Conservation (phyloP, 92 coral and sea anemone species). For the Metridium senile region DNA sequence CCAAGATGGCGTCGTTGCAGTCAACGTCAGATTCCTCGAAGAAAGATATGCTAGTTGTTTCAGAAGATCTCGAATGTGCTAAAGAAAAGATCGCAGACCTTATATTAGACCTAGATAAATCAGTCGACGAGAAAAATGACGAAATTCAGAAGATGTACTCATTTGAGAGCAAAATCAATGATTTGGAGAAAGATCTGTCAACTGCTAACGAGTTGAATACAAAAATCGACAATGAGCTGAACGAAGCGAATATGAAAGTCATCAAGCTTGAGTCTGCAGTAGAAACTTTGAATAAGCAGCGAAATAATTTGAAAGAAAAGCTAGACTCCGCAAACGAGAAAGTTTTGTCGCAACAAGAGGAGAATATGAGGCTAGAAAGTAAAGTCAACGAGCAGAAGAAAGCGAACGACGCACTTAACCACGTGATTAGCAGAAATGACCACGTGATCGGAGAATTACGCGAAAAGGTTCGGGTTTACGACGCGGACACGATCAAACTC, state of each 20-base stretch:
- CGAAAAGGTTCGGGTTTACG: constrained; percentile 52
- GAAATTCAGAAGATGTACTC: constrained; percentile 39
- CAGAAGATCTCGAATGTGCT: constrained; percentile 72
- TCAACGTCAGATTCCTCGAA: constrained; percentile 59
- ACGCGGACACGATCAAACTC: constrained; percentile 59
- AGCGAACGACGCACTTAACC: constrained; percentile 71
- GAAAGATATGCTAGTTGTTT: constrained; percentile 64
- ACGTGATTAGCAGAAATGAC: constrained; percentile 68
- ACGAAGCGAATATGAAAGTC: constrained; percentile 61
- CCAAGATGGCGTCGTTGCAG: constrained; percentile 58
- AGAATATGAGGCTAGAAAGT: constrained; percentile 74
- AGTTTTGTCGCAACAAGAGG: constrained; percentile 57
- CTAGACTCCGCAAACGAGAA: constrained; percentile 71
- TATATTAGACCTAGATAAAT: constrained; percentile 70
- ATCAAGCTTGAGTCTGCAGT: constrained; percentile 78
- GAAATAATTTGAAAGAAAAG: constrained; percentile 72
- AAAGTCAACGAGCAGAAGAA: constrained; percentile 69
- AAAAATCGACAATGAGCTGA: constrained; percentile 74
- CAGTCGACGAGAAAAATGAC: constrained; percentile 58
- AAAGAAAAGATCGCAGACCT: constrained; percentile 61
- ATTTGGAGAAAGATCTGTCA: constrained; percentile 68
- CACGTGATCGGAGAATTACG: constrained; percentile 62
- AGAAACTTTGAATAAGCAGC: constrained; percentile 73
- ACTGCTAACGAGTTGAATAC: constrained; percentile 62
- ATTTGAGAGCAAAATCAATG: constrained; percentile 64